phyloP scores from a whole-genome alignment of 1,140 invertebrate genomes.

The Caenorhabditis latens region DNA sequence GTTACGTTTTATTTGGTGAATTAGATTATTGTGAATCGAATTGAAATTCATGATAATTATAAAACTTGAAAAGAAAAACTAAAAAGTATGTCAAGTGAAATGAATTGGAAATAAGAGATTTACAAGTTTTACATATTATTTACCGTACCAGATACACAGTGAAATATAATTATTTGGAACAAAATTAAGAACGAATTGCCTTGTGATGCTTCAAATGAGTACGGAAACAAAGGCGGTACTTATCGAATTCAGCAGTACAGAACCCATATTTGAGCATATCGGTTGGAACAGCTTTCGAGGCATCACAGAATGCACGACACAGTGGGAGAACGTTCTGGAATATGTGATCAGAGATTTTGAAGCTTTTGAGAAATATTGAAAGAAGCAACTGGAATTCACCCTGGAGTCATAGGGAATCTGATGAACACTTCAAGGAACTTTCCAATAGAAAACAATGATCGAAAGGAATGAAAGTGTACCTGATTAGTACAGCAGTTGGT shows the following conservation, averaged over 20 bases:
- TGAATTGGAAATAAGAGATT: background rate
- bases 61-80: background rate
- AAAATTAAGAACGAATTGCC: slow-evolving; percentile 8
- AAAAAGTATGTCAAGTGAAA: background rate
- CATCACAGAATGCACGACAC: slow-evolving; percentile 57
- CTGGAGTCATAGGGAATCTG: too few relatives aligned
- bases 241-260: slow-evolving; percentile 56
- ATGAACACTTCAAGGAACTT: too few relatives aligned
- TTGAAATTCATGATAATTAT: background rate
- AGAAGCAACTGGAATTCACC: background rate
- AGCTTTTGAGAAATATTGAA: background rate
- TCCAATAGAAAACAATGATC: too few relatives aligned
- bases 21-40: background rate
- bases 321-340: slow-evolving; percentile 62
- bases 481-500: slow-evolving; percentile 48
- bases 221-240: slow-evolving; percentile 56
- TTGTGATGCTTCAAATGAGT: slow-evolving; percentile 40
- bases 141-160: background rate
- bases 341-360: background rate
- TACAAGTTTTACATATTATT: background rate
- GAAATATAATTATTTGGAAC: background rate
- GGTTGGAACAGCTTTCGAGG: slow-evolving; percentile 47
- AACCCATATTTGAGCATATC: slow-evolving; percentile 58
- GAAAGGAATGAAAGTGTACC: background rate
- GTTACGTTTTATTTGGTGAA: background rate